Evolutionary conservation across 2,797 vertebrate species (phyloP), one percentile per base, ranked within the genome.

Genomic region (Malurus leucopterus): DNA sequence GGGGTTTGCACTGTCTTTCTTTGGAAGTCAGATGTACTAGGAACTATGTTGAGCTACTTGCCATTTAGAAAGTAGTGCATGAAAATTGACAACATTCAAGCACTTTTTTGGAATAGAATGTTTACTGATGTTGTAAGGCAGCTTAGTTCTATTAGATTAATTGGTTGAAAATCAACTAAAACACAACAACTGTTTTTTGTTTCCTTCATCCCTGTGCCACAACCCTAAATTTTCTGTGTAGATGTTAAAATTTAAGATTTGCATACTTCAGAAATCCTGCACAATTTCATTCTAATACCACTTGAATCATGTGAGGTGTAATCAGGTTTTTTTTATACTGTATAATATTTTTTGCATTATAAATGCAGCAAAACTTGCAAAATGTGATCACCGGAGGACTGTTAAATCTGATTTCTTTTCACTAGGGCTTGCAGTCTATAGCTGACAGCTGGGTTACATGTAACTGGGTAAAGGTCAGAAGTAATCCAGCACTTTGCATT

Each of bases 401-500:
- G 15, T 27, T 86, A 36, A 68, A 55, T 53, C 65, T 62, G 62
- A 26, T 85, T 88, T 69, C 65, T 75, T 46, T 11, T 32, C 27
- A 19, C 26, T 41, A 50, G 20, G 57, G 30, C n/a, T 87, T 86
- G 53, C 34, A 64, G 13, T 11, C 44, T 30, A 9, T 50, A 41
- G 78, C 23, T 69, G 74, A 40, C 72, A 62, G 83, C 62, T 43
- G 71, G 65, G 23, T 74, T 38, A 64, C 26, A 8, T 77, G 57
- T 79, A 91, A 75, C 59, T 41, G 38, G 59, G 61, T 86, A 88
- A 91, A 89, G 88, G 83, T 94, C 87, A 73, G 67, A 50, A 92
- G 83, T 91, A 86, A 92, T 90, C 87, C 76, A 59, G 11, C 20
- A 19, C 29, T 69, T 77, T 15, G 57, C 34, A 44, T 86, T 62